Conservation (phyloP, 2,888 invertebrate genomes). For the Drosophila pullipes region DNA sequence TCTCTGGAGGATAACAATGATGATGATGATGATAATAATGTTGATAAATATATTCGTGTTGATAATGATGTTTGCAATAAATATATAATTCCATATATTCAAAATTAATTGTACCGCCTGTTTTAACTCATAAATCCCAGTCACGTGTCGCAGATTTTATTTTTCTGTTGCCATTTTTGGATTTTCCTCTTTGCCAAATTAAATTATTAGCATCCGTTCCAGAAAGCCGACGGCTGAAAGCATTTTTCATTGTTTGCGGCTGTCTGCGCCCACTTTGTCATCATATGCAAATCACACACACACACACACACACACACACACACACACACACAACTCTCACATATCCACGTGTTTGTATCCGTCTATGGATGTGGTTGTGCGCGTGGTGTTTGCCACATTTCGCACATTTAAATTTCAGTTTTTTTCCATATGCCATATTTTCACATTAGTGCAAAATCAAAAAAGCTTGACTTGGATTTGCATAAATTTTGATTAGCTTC, state of each 20-base stretch:
- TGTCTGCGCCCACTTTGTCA: slow-evolving; percentile 77
- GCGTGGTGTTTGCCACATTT: slow-evolving; percentile 58
- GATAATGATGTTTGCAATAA: slow-evolving; percentile 50
- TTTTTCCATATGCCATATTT: slow-evolving; percentile 71
- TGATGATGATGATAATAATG: slow-evolving; percentile 10
- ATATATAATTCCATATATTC: slow-evolving; percentile 52
- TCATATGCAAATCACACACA: slow-evolving; percentile 62
- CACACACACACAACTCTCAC: slow-evolving; percentile 15
- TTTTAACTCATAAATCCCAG: slow-evolving; percentile 69
- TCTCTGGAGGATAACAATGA: slow-evolving; percentile 1
- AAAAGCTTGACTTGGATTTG: slow-evolving; percentile 52
- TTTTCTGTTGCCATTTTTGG: slow-evolving; percentile 17
- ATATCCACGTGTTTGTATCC: slow-evolving; percentile 14
- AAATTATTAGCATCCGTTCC: slow-evolving; percentile 62
- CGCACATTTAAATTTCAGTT: slow-evolving; percentile 71
- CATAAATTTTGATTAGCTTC: slow-evolving; percentile 69
- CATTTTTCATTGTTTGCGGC: slow-evolving; percentile 81
- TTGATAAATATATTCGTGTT: slow-evolving; percentile 3
- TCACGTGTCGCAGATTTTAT: slow-evolving; percentile 59
- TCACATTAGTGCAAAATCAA: slow-evolving; percentile 69
- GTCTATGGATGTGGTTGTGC: slow-evolving; percentile 15
- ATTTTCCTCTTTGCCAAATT: slow-evolving; percentile 56
- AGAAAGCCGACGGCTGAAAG: slow-evolving; percentile 56
- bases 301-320: neutral
- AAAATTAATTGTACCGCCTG: slow-evolving; percentile 64